phyloP scores from a whole-genome alignment of 2,888 invertebrate genomes.

The Melanostoma mellinum region DNA sequence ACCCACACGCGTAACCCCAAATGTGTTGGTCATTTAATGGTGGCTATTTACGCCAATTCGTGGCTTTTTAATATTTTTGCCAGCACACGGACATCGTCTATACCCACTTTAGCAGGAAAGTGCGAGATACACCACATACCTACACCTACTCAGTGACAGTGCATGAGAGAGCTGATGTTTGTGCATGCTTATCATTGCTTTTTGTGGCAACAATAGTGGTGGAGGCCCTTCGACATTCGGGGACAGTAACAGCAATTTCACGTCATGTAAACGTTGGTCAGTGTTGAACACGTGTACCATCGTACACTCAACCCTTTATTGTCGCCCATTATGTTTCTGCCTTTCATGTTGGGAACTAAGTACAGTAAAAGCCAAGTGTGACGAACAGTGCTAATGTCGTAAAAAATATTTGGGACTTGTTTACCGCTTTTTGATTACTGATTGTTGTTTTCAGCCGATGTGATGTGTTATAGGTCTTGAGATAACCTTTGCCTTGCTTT shows the following conservation, averaged over 20 bases:
- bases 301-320: slow-evolving; percentile 11
- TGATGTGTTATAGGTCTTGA: too few species aligned
- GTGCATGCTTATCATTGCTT: slow-evolving; percentile 72
- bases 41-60: slow-evolving; percentile 79
- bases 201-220: slow-evolving; percentile 68
- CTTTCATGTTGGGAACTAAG: neutral
- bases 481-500: too few species aligned
- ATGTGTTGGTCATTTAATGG: slow-evolving; percentile 74
- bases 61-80: slow-evolving; percentile 77
- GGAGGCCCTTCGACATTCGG: slow-evolving; percentile 67
- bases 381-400: too few species aligned
- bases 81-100: slow-evolving; percentile 57
- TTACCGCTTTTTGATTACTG: too few species aligned
- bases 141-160: slow-evolving; percentile 21
- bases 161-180: slow-evolving; percentile 23
- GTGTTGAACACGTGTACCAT: slow-evolving; percentile 68
- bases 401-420: too few species aligned
- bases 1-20: slow-evolving; percentile 63
- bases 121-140: slow-evolving; percentile 55
- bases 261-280: slow-evolving; percentile 72
- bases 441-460: too few species aligned
- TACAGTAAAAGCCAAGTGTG: neutral
- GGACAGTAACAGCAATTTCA: slow-evolving; percentile 71
- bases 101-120: slow-evolving; percentile 77
- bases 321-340: neutral